Percentiles rank a stretch among this genome's conserved stretches.
Conservation (phyloP, 2,797 vertebrate genomes). For the Spheniscus humboldti region DNA sequence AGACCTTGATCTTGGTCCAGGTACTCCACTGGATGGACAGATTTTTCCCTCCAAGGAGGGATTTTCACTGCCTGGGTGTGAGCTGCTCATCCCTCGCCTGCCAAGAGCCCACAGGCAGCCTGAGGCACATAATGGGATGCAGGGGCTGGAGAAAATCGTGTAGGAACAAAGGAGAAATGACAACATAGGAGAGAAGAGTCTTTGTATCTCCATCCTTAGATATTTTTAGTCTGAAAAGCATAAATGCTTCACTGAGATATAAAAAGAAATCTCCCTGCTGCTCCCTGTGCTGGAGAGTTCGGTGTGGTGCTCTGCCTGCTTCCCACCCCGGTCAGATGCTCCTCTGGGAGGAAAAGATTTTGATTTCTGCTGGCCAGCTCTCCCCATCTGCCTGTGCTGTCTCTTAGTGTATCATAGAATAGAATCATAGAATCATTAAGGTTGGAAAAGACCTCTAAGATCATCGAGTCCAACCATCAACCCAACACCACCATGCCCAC, state of each 20-base stretch:
- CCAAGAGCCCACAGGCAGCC: not conserved
- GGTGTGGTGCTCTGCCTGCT: not conserved
- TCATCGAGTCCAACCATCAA: no score
- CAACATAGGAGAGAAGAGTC: not conserved
- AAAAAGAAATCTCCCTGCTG: not conserved
- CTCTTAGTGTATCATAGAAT: no score
- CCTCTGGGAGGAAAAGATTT: not conserved
- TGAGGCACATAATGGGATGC: not conserved
- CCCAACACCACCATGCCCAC: no score
- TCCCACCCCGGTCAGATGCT: not conserved
- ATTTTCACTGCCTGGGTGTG: not conserved
- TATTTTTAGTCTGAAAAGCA: constrained; percentile 14
- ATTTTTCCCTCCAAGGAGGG: not conserved
- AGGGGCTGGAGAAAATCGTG: not conserved
- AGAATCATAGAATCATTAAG: no score
- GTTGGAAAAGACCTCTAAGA: no score
- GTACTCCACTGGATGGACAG: not conserved
- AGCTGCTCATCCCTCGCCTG: not conserved
- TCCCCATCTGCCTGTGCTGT: not conserved
- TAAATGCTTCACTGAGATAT: not conserved
- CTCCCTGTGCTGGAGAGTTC: not conserved
- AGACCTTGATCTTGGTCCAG: not conserved
- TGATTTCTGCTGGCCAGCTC: not conserved
- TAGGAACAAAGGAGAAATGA: not conserved
- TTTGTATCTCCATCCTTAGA: not conserved